Conservation (phyloP, 2,888 invertebrate species). For the Creontiades dilutus region DNA sequence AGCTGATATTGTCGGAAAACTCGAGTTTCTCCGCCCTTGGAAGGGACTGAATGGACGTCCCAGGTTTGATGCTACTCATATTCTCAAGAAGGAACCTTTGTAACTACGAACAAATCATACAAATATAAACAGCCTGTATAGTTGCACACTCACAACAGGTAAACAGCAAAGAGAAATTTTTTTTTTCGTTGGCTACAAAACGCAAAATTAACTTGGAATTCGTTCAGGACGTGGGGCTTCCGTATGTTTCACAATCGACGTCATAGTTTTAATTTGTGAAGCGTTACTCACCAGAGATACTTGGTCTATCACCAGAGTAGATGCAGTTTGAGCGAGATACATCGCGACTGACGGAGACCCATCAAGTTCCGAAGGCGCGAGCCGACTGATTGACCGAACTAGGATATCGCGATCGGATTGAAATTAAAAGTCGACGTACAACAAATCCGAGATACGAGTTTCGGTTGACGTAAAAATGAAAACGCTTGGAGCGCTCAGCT, state of each 20-base stretch:
- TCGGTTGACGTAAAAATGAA: neutral
- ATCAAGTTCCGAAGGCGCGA: slow-evolving; percentile 15
- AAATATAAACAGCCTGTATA: neutral
- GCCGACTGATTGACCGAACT: neutral
- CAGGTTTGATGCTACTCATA: slow-evolving; percentile 61
- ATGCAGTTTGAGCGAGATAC: slow-evolving; percentile 55
- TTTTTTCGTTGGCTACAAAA: too few species aligned
- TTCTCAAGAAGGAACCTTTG: slow-evolving; percentile 51
- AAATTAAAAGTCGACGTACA: slow-evolving; percentile 10
- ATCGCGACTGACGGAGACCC: slow-evolving; percentile 24
- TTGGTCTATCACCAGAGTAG: slow-evolving; percentile 45
- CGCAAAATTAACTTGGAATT: too few species aligned
- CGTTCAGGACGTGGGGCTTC: slow-evolving; percentile 3
- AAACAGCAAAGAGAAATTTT: too few species aligned
- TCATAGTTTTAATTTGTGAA: neutral
- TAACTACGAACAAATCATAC: slow-evolving; percentile 32
- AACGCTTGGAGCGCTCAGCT: neutral
- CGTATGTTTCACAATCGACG: neutral
- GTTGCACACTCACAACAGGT: neutral
- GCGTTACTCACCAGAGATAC: slow-evolving; percentile 54
- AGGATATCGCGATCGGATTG: neutral
- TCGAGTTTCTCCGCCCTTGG: slow-evolving; percentile 58
- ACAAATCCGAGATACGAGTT: neutral
- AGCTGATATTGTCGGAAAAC: slow-evolving; percentile 60
- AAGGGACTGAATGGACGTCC: slow-evolving; percentile 58